These are phyloP conservation scores for Drosophila melanogaster DNA, from an alignment of 1,140 invertebrate species.

Conservation along the genomic window Release_6_plus_ISO1_MT NT_033777.3:15370501-15371000, in stretches of 20 bases:
- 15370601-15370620: not conserved
- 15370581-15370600: not conserved
- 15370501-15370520: slow-evolving; percentile 21
- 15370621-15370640: not conserved
- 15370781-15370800: slow-evolving; percentile 26
- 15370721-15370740: slow-evolving; percentile 19
- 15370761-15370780: slow-evolving; percentile 27
- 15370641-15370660: slow-evolving; percentile 8
- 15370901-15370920: slow-evolving; percentile 29
- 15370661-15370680: slow-evolving; percentile 2
- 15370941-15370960: slow-evolving; percentile 1
- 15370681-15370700: slow-evolving; percentile 5
- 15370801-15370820: slow-evolving; percentile 8
- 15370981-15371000: slow-evolving; percentile 16
- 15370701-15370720: slow-evolving; percentile 29
- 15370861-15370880: not conserved
- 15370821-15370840: not conserved
- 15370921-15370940: slow-evolving; percentile 19
- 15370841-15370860: slow-evolving; percentile 15
- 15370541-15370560: not conserved
- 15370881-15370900: slow-evolving; percentile 2
- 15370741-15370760: slow-evolving; percentile 24
- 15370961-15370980: not conserved
- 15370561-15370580: too few species aligned
- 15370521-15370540: slow-evolving; percentile 19